Percentiles rank a stretch among this genome's conserved stretches.
Evolutionary conservation across 1,140 invertebrate species (phyloP).

Genomic region (Aethina tumida): DNA sequence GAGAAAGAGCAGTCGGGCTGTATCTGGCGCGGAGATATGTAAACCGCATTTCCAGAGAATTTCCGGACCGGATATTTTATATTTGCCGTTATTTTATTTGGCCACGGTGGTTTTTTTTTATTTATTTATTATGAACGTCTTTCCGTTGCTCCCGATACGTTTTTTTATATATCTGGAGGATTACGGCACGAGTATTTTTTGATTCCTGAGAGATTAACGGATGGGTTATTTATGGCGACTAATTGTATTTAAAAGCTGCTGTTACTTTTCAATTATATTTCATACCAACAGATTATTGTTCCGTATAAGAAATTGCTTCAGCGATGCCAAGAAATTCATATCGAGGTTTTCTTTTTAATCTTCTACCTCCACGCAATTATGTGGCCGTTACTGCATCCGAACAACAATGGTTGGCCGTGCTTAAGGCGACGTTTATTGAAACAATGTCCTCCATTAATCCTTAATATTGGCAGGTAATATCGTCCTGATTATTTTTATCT

Average conservation of each 20-base stretch:
- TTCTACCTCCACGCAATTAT: too few relatives aligned
- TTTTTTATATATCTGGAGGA: constrained; percentile 1
- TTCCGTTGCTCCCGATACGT: not conserved
- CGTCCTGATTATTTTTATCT: constrained; percentile 25
- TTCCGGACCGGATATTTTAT: constrained; percentile 9
- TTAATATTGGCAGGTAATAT: constrained; percentile 29
- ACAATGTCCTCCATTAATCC: constrained; percentile 27
- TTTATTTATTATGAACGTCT: constrained; percentile 1
- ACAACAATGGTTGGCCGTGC: constrained; percentile 13
- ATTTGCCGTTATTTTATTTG: constrained; percentile 3
- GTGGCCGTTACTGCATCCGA: too few relatives aligned
- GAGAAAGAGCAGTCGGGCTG: too few relatives aligned
- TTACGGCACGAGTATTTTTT: too few relatives aligned
- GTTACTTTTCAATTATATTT: too few relatives aligned
- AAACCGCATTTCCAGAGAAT: constrained; percentile 9
- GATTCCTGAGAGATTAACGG: too few relatives aligned
- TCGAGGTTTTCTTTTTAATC: too few relatives aligned
- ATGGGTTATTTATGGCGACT: too few relatives aligned
- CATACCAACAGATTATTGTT: too few relatives aligned
- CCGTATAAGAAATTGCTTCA: too few relatives aligned
- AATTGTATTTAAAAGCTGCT: too few relatives aligned
- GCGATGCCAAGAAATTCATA: too few relatives aligned
- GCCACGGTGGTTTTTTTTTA: constrained; percentile 5
- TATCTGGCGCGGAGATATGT: constrained; percentile 7
- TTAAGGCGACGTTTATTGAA: constrained; percentile 20